phyloP scores from a whole-genome alignment of 2,888 invertebrate genomes.

The Caenorhabditis sinica region DNA sequence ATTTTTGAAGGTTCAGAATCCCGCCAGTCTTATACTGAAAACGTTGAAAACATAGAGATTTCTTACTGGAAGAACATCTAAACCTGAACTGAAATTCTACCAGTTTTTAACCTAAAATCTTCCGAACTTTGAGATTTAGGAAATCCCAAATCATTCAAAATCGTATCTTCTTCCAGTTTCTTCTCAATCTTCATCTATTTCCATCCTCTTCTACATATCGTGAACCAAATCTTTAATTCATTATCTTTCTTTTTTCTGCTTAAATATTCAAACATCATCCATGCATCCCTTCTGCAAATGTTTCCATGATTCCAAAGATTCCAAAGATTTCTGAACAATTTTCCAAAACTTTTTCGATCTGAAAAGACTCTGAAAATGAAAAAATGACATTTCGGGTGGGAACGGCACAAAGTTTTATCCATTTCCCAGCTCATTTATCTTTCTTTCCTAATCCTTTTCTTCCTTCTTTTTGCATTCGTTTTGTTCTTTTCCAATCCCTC shows the following conservation, averaged over 20 bases:
- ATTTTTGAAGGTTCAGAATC: too few species aligned
- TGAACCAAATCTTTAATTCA: conserved; percentile 8
- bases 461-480: conserved; percentile 8
- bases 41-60: too few species aligned
- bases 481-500: not conserved
- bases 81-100: too few species aligned
- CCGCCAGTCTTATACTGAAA: too few species aligned
- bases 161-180: not conserved
- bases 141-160: too few species aligned
- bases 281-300: conserved; percentile 2
- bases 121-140: too few species aligned
- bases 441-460: not conserved
- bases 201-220: not conserved
- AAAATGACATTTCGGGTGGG: not conserved
- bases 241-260: not conserved
- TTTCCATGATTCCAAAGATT: too few species aligned
- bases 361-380: conserved; percentile 9
- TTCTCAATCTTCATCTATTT: too few species aligned
- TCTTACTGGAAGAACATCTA: too few species aligned
- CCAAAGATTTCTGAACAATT: not conserved
- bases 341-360: not conserved
- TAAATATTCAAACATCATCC: conserved; percentile 24
- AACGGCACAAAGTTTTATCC: not conserved
- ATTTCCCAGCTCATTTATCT: not conserved
- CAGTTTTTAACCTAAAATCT: too few species aligned